Conservation (phyloP, 2,888 invertebrate species). For the Drosophila dives region DNA sequence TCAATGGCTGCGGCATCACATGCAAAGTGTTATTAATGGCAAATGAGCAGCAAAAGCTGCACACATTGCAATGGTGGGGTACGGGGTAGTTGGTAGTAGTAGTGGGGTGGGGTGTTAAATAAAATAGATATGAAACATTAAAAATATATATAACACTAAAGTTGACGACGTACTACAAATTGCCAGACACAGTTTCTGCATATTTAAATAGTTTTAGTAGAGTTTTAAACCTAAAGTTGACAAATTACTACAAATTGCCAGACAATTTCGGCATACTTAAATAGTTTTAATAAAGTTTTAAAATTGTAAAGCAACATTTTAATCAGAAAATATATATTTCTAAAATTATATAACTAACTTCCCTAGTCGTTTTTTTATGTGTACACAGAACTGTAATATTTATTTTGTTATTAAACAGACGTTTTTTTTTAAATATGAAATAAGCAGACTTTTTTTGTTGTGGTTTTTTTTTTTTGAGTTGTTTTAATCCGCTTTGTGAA, state of each 20-base stretch:
- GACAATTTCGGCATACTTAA: no score
- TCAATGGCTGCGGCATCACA: conserved; percentile 30
- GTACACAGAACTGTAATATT: no score
- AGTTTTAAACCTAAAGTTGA: background rate
- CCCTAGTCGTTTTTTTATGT: no score
- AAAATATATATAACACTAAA: background rate
- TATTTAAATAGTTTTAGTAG: no score
- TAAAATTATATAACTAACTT: no score
- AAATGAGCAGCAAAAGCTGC: conserved; percentile 25
- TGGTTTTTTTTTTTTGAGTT: background rate
- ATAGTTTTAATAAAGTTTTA: background rate
- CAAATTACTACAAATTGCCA: background rate
- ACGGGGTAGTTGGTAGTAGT: background rate
- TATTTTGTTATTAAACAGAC: no score
- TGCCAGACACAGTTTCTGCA: background rate
- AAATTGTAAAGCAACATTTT: background rate
- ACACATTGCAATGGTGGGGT: conserved; percentile 1
- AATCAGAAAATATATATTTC: background rate
- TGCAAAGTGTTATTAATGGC: conserved; percentile 55
- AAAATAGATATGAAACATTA: conserved; percentile 3
- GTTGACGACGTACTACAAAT: background rate
- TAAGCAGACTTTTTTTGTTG: no score
- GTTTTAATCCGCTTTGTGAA: background rate
- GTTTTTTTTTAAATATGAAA: no score
- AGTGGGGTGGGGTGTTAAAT: no score